Evolutionary conservation across 2,113 vertebrate genomes (phyloP), one percentile per base, ranked within the genome.

Genomic region (Cettia cetti): DNA sequence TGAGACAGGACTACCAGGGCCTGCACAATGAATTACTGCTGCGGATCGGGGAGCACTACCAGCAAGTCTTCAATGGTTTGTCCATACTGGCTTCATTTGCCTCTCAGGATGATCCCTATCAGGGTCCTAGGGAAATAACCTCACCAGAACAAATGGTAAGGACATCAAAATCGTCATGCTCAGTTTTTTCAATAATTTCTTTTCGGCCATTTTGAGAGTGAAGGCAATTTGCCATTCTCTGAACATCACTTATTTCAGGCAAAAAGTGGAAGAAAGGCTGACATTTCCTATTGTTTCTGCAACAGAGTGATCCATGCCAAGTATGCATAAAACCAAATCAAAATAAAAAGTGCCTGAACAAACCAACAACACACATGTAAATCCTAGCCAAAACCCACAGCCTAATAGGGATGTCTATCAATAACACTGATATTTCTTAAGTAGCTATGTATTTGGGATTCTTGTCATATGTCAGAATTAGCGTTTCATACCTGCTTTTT

Each of bases 21-120:
- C 97, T 99, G 76, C 99, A 99, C 96, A 99, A 99, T 31, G 99
- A 99, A 71, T 95, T 99, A 86, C 68, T 99, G 89, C 98, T 99
- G 40, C 99, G 99, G 13, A 97, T 99, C 22, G 99, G 99, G 88
- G 99, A 99, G 66, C 98, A 99, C 86, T 99, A 99, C 97, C 99
- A 99, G 88, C 99, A 99, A 79, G 99, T 99, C 61, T 99, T 99
- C 97, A 99, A 99, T 71, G 99, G 99, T n/a, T 97, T 99, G 86
- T 98, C 99, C 9, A 99, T 99, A 93, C 84, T 99, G 86, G 99
- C 99, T 80, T 99, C 99, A 4, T 99, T 99, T 96, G 98, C 99
- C 21, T 99, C 99, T 63, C 98, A 98, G 76, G 99, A 99, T 92
- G 99, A 99, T 96, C 98, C 99, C 0, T 99, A 99, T 95, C 98